phyloP scores from a whole-genome alignment of 2,113 vertebrate genomes.

The Perca flavescens region DNA sequence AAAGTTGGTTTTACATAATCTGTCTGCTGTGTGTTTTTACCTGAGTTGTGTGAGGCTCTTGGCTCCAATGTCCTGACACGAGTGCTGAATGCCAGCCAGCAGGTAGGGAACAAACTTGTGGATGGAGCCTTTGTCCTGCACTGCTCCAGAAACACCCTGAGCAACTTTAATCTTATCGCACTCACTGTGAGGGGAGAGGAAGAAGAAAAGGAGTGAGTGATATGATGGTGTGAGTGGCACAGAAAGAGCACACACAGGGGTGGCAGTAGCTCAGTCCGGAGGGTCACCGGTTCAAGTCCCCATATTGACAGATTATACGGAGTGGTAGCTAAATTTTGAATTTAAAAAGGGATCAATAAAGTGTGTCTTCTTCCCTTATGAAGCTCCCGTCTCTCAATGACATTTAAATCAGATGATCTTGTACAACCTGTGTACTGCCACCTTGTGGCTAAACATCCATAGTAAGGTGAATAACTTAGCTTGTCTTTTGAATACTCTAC shows the following conservation, averaged over 20 bases:
- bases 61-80: slow-evolving; percentile 96
- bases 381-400: not conserved
- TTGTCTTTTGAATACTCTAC: not conserved
- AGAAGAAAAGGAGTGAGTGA: not conserved
- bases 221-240: not conserved
- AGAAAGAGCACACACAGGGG: not conserved
- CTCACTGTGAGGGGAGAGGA: slow-evolving; percentile 86
- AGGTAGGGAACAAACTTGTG: slow-evolving; percentile 98
- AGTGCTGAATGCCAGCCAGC: slow-evolving; percentile 96
- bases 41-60: slow-evolving; percentile 97
- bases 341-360: too few species aligned
- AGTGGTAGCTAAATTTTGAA: too few species aligned
- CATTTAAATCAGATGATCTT: not conserved
- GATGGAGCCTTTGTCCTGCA: slow-evolving; percentile 98
- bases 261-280: too few species aligned
- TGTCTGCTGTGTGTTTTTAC: slow-evolving; percentile 72
- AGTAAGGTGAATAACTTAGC: not conserved
- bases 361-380: too few species aligned
- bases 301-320: too few species aligned
- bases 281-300: too few species aligned
- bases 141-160: slow-evolving; percentile 95
- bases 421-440: not conserved
- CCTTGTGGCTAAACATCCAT: not conserved
- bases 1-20: not conserved
- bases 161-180: slow-evolving; percentile 98